Conservation (phyloP, 2,113 vertebrate species). For the Perca schrenkii region DNA sequence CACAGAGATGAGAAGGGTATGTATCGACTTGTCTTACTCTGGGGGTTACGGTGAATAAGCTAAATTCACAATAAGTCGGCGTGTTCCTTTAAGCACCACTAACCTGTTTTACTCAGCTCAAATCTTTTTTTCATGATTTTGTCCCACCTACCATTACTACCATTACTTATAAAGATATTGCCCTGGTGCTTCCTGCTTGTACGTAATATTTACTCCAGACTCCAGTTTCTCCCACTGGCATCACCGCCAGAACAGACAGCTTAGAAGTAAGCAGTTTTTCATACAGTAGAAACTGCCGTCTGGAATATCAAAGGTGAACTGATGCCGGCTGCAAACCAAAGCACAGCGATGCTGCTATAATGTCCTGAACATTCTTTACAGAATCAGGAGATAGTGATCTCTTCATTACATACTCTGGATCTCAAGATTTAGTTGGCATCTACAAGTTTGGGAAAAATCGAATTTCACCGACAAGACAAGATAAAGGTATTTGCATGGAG, state of each 20-base stretch:
- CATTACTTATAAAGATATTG: background rate
- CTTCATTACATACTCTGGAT: slow-evolving; percentile 63
- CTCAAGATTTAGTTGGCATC: slow-evolving; percentile 30
- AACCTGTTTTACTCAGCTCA: background rate
- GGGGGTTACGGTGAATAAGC: no score
- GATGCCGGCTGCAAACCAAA: background rate
- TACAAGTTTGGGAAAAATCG: slow-evolving; percentile 53
- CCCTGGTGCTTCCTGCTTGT: background rate
- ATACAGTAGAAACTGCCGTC: background rate
- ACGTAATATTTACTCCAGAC: background rate
- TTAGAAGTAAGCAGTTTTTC: background rate
- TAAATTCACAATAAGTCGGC: no score
- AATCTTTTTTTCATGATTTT: background rate
- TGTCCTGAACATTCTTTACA: slow-evolving; percentile 10
- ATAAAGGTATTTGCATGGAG: slow-evolving; percentile 63
- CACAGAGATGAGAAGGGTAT: no score
- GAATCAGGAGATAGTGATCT: slow-evolving; percentile 37
- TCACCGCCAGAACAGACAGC: background rate
- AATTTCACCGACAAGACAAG: background rate
- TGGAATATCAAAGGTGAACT: background rate
- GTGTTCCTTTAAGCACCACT: background rate
- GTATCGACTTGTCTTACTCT: no score
- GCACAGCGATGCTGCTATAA: background rate
- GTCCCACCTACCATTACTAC: no score
- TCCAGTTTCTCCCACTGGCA: background rate